Evolutionary conservation across 2,113 vertebrate genomes (phyloP).

Genomic region (Aegithalos caudatus): DNA sequence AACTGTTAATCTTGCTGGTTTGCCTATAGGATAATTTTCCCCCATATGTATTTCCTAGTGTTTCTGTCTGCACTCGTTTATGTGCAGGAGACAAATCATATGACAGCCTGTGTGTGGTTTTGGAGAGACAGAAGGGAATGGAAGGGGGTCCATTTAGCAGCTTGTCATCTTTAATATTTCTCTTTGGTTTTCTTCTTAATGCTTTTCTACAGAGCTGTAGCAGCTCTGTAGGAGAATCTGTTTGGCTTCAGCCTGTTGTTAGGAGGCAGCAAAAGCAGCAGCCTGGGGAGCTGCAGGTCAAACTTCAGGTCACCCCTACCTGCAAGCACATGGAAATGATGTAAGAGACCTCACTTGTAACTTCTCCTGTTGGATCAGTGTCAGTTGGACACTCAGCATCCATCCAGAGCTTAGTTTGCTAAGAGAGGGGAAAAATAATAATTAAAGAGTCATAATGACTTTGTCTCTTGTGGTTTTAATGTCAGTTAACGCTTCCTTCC

Average conservation of each 20-base stretch:
- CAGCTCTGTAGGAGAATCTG: neutral
- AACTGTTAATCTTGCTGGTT: neutral
- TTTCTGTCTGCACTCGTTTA: neutral
- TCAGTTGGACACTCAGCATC: neutral
- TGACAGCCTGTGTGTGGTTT: neutral
- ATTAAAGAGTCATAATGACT: neutral
- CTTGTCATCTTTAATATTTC: neutral
- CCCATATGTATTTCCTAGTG: neutral
- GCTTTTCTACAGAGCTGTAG: neutral
- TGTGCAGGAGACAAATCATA: neutral
- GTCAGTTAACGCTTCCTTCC: neutral
- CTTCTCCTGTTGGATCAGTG: neutral
- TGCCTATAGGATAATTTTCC: neutral
- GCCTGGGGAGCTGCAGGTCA: neutral
- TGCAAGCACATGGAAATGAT: neutral
- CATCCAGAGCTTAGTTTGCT: neutral
- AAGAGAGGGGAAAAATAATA: neutral
- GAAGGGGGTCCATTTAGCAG: neutral
- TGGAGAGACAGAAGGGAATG: neutral
- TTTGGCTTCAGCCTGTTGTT: neutral
- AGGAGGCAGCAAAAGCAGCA: neutral
- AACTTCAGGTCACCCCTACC: neutral
- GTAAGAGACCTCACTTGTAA: neutral
- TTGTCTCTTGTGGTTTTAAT: neutral
- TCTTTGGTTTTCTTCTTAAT: neutral